A percentile compares a stretch with the other conserved stretches of the same genome.
Evolutionary conservation across 2,888 invertebrate genomes (phyloP).

Genomic region (Dioctria linearis): DNA sequence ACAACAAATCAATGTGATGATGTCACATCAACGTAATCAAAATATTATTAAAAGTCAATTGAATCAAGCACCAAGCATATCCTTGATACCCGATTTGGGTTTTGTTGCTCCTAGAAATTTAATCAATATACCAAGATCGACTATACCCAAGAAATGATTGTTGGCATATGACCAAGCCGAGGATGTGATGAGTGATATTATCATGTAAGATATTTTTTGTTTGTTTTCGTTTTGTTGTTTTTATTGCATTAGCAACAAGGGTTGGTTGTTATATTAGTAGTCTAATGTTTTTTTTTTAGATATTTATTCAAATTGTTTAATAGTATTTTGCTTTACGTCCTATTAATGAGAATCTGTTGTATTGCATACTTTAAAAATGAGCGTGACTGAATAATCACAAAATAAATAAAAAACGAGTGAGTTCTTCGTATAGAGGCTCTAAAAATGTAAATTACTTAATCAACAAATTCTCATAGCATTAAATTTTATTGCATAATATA

Average conservation of each 20-base stretch:
- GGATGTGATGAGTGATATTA: conserved; percentile 52
- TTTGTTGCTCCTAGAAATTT: conserved; percentile 72
- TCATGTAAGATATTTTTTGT: conserved; percentile 51
- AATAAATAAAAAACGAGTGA: too few species aligned
- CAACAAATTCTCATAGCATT: too few species aligned
- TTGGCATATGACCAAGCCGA: conserved; percentile 57
- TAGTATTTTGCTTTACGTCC: too few species aligned
- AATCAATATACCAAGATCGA: conserved; percentile 57
- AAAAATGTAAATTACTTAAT: too few species aligned
- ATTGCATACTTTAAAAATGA: too few species aligned
- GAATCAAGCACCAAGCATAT: conserved; percentile 71
- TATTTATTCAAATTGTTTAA: too few species aligned
- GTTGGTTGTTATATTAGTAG: too few species aligned
- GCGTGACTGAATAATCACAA: too few species aligned
- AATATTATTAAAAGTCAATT: conserved; percentile 61
- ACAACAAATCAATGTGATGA: background rate
- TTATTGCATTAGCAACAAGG: background rate
- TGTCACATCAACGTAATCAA: conserved; percentile 59
- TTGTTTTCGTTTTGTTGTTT: background rate
- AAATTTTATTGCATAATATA: too few species aligned
- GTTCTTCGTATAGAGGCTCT: too few species aligned
- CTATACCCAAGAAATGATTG: conserved; percentile 60
- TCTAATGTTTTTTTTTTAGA: too few species aligned
- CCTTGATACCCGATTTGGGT: conserved; percentile 73
- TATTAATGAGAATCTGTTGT: too few species aligned